Percentiles rank a stretch among this genome's conserved stretches.
Evolutionary conservation across 2,888 invertebrate species (phyloP).

Genomic region (Tubulanus polymorphus): DNA sequence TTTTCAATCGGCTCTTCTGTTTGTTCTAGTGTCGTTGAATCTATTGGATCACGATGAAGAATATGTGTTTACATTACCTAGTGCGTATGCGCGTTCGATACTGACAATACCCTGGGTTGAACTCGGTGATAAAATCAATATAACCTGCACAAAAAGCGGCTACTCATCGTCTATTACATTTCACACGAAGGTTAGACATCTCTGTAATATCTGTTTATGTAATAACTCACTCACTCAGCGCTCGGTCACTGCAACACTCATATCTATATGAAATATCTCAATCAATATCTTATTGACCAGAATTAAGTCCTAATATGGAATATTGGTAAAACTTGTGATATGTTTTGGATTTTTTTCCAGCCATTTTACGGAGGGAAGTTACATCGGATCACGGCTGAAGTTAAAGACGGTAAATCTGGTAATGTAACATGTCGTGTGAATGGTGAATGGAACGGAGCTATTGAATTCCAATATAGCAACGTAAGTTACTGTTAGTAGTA

Average conservation of each 20-base stretch:
- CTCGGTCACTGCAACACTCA: no score
- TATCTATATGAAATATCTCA: no score
- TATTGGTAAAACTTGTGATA: neutral
- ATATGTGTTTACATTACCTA: conserved; percentile 55
- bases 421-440: conserved; percentile 49
- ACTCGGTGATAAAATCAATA: conserved; percentile 54
- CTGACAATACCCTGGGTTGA: conserved; percentile 58
- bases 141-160: conserved; percentile 53
- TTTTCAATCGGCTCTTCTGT: neutral
- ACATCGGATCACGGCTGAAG: conserved; percentile 56
- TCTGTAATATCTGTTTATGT: neutral
- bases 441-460: conserved; percentile 56
- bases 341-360: conserved; percentile 32
- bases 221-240: no score
- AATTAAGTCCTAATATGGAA: neutral
- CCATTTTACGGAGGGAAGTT: conserved; percentile 58
- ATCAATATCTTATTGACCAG: no score
- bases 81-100: conserved; percentile 57
- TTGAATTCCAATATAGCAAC: conserved; percentile 54
- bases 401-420: conserved; percentile 47
- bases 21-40: conserved; percentile 37
- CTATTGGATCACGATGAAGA: conserved; percentile 49
- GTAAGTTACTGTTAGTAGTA: no score
- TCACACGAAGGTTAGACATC: conserved; percentile 55
- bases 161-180: conserved; percentile 53